Conservation (phyloP, 2,113 vertebrate species). For the Tyrannus savana region DNA sequence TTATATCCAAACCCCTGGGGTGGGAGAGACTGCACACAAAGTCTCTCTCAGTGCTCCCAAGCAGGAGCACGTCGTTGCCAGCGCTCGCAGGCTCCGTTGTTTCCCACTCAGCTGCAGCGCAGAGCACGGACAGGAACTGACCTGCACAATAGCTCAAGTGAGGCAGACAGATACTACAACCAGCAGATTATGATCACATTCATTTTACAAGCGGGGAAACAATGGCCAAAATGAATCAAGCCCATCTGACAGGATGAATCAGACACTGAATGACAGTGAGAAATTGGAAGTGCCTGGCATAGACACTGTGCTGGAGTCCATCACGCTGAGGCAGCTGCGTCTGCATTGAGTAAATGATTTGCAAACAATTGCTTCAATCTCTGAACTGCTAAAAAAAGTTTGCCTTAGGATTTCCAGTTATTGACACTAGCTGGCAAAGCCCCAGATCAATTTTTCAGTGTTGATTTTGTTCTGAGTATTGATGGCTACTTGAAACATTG, state of each 20-base stretch:
- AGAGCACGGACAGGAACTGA: background rate
- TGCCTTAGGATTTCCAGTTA: constrained; percentile 14
- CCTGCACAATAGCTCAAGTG: background rate
- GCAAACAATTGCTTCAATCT: background rate
- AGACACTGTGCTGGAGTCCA: background rate
- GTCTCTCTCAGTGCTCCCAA: background rate
- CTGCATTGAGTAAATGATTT: background rate
- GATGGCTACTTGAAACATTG: background rate
- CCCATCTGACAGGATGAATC: constrained; percentile 32
- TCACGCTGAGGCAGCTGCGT: background rate
- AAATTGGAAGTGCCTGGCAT: background rate
- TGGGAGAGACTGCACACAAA: background rate
- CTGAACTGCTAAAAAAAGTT: background rate
- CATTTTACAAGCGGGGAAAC: background rate
- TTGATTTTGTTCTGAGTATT: background rate
- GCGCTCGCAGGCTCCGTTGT: background rate
- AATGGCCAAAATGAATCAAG: constrained; percentile 30
- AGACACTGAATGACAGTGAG: background rate
- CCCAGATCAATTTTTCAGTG: background rate
- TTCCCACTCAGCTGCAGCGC: background rate
- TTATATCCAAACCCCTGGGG: background rate
- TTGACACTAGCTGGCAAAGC: background rate
- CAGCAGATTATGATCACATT: constrained; percentile 1
- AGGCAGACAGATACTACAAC: background rate
- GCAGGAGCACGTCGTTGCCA: accelerated